These are phyloP conservation scores for Andrena marginata DNA, from an alignment of 2,888 invertebrate genomes.

Conservation along the genomic window DNA sequence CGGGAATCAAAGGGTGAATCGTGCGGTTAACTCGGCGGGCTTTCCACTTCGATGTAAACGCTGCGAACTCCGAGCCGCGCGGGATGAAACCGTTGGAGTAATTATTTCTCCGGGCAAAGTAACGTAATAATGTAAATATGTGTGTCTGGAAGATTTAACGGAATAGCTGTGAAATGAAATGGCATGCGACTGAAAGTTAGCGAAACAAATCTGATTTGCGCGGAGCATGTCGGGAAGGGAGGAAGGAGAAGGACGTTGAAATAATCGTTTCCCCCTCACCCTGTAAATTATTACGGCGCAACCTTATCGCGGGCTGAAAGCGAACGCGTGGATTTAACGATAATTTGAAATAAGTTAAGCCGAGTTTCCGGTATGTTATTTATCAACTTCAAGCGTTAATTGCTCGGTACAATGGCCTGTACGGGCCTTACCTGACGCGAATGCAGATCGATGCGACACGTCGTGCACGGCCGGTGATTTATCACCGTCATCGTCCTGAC, in stretches of 20 bases:
- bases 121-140: too few relatives aligned
- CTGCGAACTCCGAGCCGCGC: background rate
- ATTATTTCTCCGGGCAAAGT: too few relatives aligned
- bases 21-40: conserved; percentile 7
- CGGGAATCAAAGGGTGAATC: conserved; percentile 13
- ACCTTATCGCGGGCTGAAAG: conserved; percentile 23
- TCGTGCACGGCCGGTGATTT: conserved; percentile 62
- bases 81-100: background rate
- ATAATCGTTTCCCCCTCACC: background rate
- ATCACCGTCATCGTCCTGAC: conserved; percentile 66
- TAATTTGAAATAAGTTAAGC: conserved; percentile 61
- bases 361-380: conserved; percentile 62
- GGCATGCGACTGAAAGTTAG: background rate
- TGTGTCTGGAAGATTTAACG: too few relatives aligned
- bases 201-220: background rate
- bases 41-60: background rate
- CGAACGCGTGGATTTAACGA: conserved; percentile 45
- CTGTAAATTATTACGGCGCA: conserved; percentile 13
- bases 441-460: conserved; percentile 49
- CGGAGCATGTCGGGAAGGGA: background rate
- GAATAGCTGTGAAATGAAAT: background rate
- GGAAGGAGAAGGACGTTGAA: background rate
- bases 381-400: conserved; percentile 65
- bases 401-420: conserved; percentile 54
- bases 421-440: conserved; percentile 47